phyloP scores from a whole-genome alignment of 2,797 vertebrate genomes.

The Pitangus sulphuratus region DNA sequence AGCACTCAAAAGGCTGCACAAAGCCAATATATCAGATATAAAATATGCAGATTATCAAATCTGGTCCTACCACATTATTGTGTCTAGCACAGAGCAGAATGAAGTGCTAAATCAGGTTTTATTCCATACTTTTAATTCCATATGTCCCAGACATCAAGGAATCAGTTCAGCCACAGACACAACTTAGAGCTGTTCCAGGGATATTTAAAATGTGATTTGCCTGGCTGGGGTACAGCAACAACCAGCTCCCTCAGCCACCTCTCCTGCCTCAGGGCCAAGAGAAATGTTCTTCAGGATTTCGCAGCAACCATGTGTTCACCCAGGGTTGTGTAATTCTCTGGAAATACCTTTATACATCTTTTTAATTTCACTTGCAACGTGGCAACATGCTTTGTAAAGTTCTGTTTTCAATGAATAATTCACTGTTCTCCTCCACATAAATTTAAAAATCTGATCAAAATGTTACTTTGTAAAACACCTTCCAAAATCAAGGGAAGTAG shows the following conservation, averaged over 20 bases:
- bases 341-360: not conserved
- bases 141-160: not conserved
- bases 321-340: not conserved
- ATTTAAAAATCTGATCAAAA: not conserved
- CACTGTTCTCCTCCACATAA: not conserved
- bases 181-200: not conserved
- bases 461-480: not conserved
- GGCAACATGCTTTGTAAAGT: not conserved
- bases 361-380: not conserved
- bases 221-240: not conserved
- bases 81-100: not conserved
- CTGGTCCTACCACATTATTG: not conserved
- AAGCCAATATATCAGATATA: not conserved
- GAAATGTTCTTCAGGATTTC: not conserved
- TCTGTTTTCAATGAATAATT: not conserved
- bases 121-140: not conserved
- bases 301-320: not conserved
- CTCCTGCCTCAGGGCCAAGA: not conserved
- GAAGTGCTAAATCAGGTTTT: not conserved
- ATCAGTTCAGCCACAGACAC: not conserved
- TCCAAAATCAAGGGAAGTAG: not conserved
- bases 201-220: not conserved
- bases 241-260: not conserved
- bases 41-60: slow-evolving; percentile 14
- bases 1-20: not conserved